Base-by-base conservation (phyloP, 2,888 invertebrate species). In the Cephus rjabovi region DNA sequence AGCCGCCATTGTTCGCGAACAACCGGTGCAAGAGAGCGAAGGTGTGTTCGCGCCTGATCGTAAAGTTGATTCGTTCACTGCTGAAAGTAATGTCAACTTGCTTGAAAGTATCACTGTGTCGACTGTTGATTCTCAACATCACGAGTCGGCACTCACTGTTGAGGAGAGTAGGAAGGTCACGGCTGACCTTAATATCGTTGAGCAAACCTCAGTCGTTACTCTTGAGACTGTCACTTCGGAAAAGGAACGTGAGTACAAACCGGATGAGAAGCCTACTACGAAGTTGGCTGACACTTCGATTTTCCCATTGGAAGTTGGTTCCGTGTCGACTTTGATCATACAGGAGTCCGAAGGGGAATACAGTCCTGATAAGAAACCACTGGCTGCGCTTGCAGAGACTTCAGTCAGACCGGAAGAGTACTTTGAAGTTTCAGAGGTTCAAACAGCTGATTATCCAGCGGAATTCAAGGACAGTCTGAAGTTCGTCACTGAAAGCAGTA, bases 291-390 rank as follows among this genome's bases (percentile, higher is more conserved):
- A 89, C 35, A 87, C 89, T 3, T 89, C 88, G 2, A 91, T 95
- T 83, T 92, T 92, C 74, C 92, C 93, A 75, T 90, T 95, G 76
- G 94, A 95, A 89, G 92, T 93, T 73, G 94, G 94, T 83, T 94
- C 94, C 86, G 87, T 93, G 37, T 93, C 93, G 11, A 93, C 94
- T 84, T 93, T 95, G 0, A 88, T 94, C n/a, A 87, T 94, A 12
- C 95, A 95, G 90, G 96, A 96, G 92, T 93, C 94, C 71, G 95
- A 95, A 92, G 93, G 92, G 74, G 92, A 93, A 74, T 93, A 95
- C 35, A 85, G 91, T 23, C 87, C 93, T 30, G 93, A 92, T 78
- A 92, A 92, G 75, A 92, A 93, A 76, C 94, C 94, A 80, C 91
- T 92, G 30, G 87, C 89, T 78, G 93, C 92, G 34, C 89, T 91